These are phyloP conservation scores for Myotis pilosus DNA, from an alignment of 2,797 vertebrate species.

Conservation along the genomic window DNA sequence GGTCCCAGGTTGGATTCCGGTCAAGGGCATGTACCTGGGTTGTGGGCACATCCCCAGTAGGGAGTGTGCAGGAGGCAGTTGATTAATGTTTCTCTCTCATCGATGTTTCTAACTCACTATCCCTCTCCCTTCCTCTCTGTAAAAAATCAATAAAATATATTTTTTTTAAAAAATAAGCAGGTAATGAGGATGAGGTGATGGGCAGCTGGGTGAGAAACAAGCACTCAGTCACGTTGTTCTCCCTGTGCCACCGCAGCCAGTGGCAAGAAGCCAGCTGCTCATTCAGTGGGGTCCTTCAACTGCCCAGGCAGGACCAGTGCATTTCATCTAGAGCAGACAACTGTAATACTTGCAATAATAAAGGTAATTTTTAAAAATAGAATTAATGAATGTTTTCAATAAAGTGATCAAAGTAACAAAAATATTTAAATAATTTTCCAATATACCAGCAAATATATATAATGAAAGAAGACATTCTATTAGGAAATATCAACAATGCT, in stretches of 20 bases:
- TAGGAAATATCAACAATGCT: not conserved
- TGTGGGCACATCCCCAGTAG: too few relatives aligned
- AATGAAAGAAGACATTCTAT: not conserved
- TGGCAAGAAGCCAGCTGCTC: not conserved
- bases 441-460: not conserved
- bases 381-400: not conserved
- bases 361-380: not conserved
- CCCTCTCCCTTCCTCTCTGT: too few relatives aligned
- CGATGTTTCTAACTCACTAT: too few relatives aligned
- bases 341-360: too few relatives aligned
- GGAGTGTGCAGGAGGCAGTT: too few relatives aligned
- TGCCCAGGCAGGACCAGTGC: not conserved
- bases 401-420: not conserved
- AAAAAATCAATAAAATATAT: too few relatives aligned
- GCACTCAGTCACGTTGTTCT: not conserved
- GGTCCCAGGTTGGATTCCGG: too few relatives aligned
- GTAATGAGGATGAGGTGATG: not conserved
- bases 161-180: not conserved
- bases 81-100: too few relatives aligned
- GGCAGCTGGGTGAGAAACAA: too few relatives aligned
- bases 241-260: not conserved
- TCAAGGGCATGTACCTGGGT: too few relatives aligned
- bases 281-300: not conserved
- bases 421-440: not conserved
- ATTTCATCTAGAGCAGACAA: not conserved